Evolutionary conservation across 2,888 invertebrate genomes (phyloP).

Genomic region (Philereme transversata): DNA sequence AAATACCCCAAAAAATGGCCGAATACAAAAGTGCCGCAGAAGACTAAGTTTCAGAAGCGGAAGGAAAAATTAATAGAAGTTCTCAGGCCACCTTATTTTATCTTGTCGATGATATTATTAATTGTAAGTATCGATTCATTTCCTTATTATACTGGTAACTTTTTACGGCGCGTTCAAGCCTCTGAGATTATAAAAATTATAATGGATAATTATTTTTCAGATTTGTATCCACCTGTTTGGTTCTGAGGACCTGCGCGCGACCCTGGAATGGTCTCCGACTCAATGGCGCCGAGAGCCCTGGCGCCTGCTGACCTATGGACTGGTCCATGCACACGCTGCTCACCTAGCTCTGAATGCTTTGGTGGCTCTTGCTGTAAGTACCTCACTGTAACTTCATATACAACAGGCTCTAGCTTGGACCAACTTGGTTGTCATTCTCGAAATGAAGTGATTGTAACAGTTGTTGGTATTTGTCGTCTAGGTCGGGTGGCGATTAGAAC

Average conservation of each 20-base stretch:
- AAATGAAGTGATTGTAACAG: background rate
- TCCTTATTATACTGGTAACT: too few relatives aligned
- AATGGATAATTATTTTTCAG: constrained; percentile 39
- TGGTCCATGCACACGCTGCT: constrained; percentile 89
- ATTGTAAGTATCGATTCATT: constrained; percentile 60
- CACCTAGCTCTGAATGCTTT: constrained; percentile 90
- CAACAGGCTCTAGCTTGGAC: too few relatives aligned
- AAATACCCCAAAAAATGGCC: constrained; percentile 45
- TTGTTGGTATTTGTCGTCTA: constrained; percentile 31
- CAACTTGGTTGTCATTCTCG: background rate
- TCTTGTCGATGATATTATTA: constrained; percentile 66
- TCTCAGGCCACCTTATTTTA: constrained; percentile 71
- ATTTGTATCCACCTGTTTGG: constrained; percentile 57
- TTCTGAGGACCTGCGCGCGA: constrained; percentile 45
- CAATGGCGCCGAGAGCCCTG: constrained; percentile 87
- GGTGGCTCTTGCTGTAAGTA: constrained; percentile 69
- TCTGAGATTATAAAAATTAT: background rate
- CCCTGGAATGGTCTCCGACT: constrained; percentile 66
- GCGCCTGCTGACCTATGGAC: constrained; percentile 91
- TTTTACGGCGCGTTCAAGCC: too few relatives aligned
- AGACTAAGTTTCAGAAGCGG: constrained; percentile 63
- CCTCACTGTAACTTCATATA: too few relatives aligned
- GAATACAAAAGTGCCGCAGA: constrained; percentile 40
- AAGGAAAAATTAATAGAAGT: constrained; percentile 63
- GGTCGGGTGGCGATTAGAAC: constrained; percentile 84